Conservation (phyloP, 2,888 invertebrate species). For the Hemicrepidius hirtus region DNA sequence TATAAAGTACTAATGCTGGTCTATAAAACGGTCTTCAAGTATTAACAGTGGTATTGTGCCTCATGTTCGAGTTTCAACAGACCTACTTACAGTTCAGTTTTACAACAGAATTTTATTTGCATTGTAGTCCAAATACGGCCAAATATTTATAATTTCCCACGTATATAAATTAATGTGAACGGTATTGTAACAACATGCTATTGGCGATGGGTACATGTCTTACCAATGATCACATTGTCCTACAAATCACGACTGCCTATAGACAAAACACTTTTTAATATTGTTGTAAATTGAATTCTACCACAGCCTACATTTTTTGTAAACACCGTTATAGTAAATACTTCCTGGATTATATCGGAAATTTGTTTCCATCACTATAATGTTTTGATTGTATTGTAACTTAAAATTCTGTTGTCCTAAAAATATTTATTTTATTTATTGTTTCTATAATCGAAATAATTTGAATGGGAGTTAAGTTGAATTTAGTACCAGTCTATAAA, state of each 20-base stretch:
- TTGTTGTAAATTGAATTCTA: conserved; percentile 34
- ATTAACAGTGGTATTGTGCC: neutral
- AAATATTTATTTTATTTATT: too few species aligned
- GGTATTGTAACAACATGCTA: conserved; percentile 6
- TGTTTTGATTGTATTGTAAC: neutral
- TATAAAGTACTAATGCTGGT: too few species aligned
- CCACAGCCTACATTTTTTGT: conserved; percentile 17
- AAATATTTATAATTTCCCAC: conserved; percentile 19
- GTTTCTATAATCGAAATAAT: too few species aligned
- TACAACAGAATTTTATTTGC: neutral
- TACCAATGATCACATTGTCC: conserved; percentile 14
- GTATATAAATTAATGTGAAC: conserved; percentile 22
- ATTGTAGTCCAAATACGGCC: conserved; percentile 18
- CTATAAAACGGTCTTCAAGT: too few species aligned
- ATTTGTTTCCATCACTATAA: conserved; percentile 8
- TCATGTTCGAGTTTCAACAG: neutral
- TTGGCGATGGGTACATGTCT: conserved; percentile 13
- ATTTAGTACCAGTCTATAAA: too few species aligned
- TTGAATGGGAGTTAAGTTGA: too few species aligned
- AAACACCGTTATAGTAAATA: conserved; percentile 19
- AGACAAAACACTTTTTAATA: conserved; percentile 34
- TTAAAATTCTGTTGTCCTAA: conserved; percentile 8
- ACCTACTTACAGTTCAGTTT: neutral
- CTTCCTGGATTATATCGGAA: conserved; percentile 10
- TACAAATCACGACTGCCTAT: conserved; percentile 34